Evolutionary conservation across 2,113 vertebrate species (phyloP).

Genomic region (Pterocles gutturalis): DNA sequence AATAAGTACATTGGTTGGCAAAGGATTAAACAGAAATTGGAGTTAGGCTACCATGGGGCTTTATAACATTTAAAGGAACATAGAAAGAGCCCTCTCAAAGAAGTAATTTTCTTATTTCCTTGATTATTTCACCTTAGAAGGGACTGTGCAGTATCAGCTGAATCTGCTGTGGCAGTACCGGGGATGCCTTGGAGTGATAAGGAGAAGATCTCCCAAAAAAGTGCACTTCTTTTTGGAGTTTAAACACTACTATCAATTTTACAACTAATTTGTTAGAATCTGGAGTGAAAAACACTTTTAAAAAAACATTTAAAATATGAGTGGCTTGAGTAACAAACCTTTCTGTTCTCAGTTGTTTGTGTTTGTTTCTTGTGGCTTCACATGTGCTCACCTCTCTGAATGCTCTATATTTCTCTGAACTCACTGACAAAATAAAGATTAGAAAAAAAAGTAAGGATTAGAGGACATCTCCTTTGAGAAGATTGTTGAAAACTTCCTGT

Average conservation of each 20-base stretch:
- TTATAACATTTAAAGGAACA: not conserved
- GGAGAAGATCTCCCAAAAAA: not conserved
- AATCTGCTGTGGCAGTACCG: not conserved
- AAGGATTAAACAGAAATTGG: not conserved
- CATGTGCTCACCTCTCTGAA: not conserved
- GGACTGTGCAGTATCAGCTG: not conserved
- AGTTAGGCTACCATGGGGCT: not conserved
- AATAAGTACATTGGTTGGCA: not conserved
- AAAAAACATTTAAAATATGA: not conserved
- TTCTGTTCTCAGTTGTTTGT: not conserved
- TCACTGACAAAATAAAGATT: not conserved
- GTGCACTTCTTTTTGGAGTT: not conserved
- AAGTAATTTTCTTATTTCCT: not conserved
- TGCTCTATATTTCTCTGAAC: not conserved
- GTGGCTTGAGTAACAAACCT: not conserved
- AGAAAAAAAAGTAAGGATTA: not conserved
- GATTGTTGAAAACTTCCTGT: not conserved
- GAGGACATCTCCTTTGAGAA: not conserved
- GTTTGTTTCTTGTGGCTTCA: not conserved
- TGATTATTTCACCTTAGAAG: not conserved
- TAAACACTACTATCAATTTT: not conserved
- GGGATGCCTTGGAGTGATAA: not conserved
- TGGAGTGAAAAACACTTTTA: not conserved
- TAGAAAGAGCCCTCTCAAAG: not conserved
- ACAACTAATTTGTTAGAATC: not conserved